Conservation (phyloP, 2,888 invertebrate genomes). For the Hyposoter didymator region DNA sequence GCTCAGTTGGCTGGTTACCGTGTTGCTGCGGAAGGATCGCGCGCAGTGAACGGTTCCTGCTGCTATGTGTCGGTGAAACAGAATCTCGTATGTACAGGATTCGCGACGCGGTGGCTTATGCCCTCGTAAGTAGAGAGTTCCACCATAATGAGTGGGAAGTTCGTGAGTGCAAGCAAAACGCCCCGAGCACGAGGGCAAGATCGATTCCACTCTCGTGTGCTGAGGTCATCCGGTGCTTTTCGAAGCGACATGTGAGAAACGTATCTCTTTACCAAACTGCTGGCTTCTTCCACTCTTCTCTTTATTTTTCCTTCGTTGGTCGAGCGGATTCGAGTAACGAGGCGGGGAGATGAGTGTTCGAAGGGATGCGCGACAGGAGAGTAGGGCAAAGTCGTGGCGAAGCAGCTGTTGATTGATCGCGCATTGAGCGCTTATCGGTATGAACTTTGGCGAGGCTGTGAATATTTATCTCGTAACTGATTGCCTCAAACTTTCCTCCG, state of each 20-base stretch:
- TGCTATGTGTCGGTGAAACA: neutral
- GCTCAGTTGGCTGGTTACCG: neutral
- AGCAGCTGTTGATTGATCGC: conserved; percentile 32
- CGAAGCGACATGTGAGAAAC: conserved; percentile 53
- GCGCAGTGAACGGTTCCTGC: conserved; percentile 16
- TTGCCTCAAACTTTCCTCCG: conserved; percentile 3
- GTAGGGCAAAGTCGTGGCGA: neutral
- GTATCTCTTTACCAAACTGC: neutral
- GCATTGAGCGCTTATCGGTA: neutral
- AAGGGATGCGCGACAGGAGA: neutral
- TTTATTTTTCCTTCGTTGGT: neutral
- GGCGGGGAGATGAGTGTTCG: neutral
- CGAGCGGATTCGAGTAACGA: neutral
- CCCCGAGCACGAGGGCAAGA: conserved; percentile 65
- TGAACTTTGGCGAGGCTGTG: neutral
- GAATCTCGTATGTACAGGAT: conserved; percentile 6
- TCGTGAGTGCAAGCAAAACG: conserved; percentile 51
- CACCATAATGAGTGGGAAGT: conserved; percentile 66
- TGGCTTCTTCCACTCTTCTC: neutral
- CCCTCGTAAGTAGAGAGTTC: conserved; percentile 25
- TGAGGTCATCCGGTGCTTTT: conserved; percentile 60
- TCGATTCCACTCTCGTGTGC: conserved; percentile 60
- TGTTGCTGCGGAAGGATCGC: conserved; percentile 32
- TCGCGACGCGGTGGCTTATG: neutral
- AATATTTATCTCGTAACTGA: neutral